These are phyloP conservation scores for Ceyx cyanopectus DNA, from an alignment of 2,113 vertebrate genomes.

Conservation along the genomic window DNA sequence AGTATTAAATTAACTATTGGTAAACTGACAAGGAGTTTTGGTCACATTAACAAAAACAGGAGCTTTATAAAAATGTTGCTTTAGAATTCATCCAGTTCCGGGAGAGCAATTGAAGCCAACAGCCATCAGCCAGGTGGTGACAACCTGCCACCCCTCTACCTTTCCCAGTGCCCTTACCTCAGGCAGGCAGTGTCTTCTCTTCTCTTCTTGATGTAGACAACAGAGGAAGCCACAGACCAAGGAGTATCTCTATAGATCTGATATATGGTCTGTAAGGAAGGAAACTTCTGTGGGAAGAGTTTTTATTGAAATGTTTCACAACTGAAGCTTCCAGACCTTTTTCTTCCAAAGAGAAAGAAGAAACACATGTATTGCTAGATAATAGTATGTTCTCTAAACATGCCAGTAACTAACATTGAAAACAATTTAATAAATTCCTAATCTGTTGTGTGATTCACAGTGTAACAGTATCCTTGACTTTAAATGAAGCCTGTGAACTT, in stretches of 20 bases:
- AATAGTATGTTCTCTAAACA: neutral
- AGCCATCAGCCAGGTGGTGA: neutral
- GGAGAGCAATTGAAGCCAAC: neutral
- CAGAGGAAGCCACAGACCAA: neutral
- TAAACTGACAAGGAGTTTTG: neutral
- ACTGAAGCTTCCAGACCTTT: neutral
- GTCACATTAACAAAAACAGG: neutral
- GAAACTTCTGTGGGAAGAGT: neutral
- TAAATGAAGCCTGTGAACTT: neutral
- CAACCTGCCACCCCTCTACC: neutral
- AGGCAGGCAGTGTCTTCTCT: neutral
- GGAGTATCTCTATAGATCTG: neutral
- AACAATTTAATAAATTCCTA: neutral
- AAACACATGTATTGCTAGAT: fast-evolving
- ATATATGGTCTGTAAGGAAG: neutral
- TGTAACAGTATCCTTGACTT: neutral
- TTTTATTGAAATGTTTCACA: neutral
- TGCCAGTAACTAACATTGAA: neutral
- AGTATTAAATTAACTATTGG: neutral
- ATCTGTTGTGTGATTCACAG: neutral
- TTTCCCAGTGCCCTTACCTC: neutral
- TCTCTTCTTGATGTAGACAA: neutral
- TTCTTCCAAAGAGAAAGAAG: neutral
- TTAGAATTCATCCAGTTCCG: neutral
- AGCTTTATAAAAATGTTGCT: neutral